These are phyloP conservation scores for Tangara arthus DNA, from an alignment of 2,797 vertebrate genomes.

Conservation along the genomic window DNA sequence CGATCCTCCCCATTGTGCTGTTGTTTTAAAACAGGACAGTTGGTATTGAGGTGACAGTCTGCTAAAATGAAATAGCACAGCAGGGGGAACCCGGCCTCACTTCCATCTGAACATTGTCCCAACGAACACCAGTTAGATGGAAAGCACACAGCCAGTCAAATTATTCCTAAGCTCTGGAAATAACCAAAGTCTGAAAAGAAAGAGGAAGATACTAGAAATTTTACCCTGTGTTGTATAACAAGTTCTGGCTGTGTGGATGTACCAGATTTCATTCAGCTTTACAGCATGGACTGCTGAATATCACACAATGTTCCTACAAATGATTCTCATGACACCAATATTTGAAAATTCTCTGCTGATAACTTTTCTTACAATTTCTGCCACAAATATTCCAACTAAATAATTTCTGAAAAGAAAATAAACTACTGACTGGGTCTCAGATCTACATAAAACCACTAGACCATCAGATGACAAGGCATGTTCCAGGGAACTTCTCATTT, in stretches of 20 bases:
- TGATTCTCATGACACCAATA: neutral
- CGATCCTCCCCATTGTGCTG: neutral
- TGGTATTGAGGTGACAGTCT: neutral
- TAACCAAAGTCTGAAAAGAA: neutral
- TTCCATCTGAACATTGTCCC: neutral
- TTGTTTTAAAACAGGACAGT: neutral
- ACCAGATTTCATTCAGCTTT: neutral
- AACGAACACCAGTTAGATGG: neutral
- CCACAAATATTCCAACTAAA: neutral
- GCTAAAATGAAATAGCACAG: neutral
- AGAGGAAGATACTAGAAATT: neutral
- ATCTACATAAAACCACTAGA: neutral
- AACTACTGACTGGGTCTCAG: neutral
- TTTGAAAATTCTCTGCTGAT: neutral
- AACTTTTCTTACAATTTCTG: neutral
- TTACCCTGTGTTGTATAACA: neutral
- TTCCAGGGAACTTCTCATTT: neutral
- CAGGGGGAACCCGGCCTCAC: neutral
- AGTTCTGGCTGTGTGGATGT: neutral
- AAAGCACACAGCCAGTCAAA: neutral
- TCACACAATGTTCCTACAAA: neutral
- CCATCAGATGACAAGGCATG: neutral
- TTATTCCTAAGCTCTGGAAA: neutral
- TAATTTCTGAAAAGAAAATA: neutral
- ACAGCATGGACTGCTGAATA: neutral